These are phyloP conservation scores for Oligia fasciuncula DNA, from an alignment of 2,888 invertebrate genomes.

Conservation along the genomic window DNA sequence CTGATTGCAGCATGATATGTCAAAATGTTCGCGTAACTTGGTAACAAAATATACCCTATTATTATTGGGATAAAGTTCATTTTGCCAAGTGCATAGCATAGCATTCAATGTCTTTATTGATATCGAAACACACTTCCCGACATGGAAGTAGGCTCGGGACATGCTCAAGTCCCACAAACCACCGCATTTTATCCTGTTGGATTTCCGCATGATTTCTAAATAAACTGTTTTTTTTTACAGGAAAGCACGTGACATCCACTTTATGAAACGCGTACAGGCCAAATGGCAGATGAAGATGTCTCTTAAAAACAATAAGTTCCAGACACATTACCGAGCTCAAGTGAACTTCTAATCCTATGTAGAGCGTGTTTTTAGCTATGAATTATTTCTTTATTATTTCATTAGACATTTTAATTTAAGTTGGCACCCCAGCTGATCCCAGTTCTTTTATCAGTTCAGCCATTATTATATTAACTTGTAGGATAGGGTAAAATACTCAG, in stretches of 20 bases:
- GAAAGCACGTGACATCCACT: constrained; percentile 95
- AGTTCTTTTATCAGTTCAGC: not conserved
- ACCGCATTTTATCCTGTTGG: not conserved
- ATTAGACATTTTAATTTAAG: constrained; percentile 38
- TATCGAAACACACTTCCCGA: not conserved
- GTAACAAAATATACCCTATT: constrained; percentile 6
- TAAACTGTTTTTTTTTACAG: constrained; percentile 80
- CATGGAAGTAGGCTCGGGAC: not conserved
- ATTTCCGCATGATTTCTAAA: not conserved
- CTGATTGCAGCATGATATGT: not conserved
- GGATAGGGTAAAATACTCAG: too few relatives aligned
- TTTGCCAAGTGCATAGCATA: not conserved
- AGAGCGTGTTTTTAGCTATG: constrained; percentile 18
- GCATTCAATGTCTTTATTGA: not conserved
- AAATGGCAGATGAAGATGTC: constrained; percentile 94
- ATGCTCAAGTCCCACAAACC: not conserved
- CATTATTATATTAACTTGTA: not conserved
- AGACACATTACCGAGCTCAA: constrained; percentile 95
- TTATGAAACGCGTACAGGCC: constrained; percentile 94
- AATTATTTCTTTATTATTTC: constrained; percentile 29
- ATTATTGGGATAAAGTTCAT: not conserved
- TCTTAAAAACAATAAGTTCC: constrained; percentile 95
- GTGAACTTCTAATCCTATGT: constrained; percentile 92
- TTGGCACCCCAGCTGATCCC: constrained; percentile 11
- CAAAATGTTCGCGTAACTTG: not conserved